phyloP scores from a whole-genome alignment of 1,140 invertebrate genomes.

The Leptopilina boulardi region DNA sequence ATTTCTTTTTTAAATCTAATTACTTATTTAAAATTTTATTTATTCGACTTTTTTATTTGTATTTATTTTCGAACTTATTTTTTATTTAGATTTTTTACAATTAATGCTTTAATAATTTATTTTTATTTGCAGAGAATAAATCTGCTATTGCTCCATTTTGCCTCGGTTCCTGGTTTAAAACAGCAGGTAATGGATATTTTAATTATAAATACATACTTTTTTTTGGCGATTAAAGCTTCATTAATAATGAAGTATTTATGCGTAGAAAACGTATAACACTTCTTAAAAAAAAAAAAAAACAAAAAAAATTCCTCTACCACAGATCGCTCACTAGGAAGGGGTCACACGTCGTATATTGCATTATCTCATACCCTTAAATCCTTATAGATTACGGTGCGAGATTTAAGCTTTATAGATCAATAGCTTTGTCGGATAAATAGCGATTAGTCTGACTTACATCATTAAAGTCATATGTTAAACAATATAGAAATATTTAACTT shows the following conservation, averaged over 20 bases:
- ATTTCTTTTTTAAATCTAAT: background rate
- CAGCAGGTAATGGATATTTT: background rate
- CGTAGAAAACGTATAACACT: slow-evolving; percentile 18
- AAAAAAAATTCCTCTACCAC: background rate
- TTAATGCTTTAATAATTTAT: background rate
- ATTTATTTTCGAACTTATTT: background rate
- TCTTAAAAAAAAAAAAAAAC: background rate
- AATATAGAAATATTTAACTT: background rate
- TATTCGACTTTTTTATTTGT: too few relatives aligned
- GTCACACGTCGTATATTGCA: slow-evolving; percentile 11
- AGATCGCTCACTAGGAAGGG: slow-evolving; percentile 12
- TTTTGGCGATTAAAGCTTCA: background rate
- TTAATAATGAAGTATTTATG: slow-evolving; percentile 17
- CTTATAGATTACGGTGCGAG: slow-evolving; percentile 27
- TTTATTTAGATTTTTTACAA: background rate
- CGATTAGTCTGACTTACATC: background rate
- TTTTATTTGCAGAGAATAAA: slow-evolving; percentile 35
- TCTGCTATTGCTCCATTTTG: background rate
- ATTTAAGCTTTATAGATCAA: slow-evolving; percentile 29
- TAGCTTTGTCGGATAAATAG: slow-evolving; percentile 19
- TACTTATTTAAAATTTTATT: too few relatives aligned
- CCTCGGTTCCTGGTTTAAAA: slow-evolving; percentile 8
- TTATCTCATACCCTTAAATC: slow-evolving; percentile 4
- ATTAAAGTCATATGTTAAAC: background rate
- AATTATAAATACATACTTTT: background rate